These are phyloP conservation scores for Pharmacophagus antenor DNA, from an alignment of 2,888 invertebrate species.

Conservation along the genomic window DNA sequence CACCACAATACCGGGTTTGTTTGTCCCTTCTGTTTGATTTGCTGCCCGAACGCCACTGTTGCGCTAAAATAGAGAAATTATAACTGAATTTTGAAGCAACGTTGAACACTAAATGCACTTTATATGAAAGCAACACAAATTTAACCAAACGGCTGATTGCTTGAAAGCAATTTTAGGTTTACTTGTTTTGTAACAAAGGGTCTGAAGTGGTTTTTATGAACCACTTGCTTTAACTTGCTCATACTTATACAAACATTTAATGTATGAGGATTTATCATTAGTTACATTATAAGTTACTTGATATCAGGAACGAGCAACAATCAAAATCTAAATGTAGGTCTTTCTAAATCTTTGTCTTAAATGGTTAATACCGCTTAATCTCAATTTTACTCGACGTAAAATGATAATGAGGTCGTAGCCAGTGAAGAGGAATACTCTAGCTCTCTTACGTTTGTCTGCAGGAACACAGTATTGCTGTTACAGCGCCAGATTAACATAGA, in stretches of 20 bases:
- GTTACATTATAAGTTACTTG: not conserved
- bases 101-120: constrained; percentile 44
- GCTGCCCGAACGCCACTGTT: constrained; percentile 42
- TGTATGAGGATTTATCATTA: not conserved
- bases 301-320: no score
- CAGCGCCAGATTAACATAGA: no score
- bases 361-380: no score
- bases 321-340: no score
- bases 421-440: no score
- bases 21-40: constrained; percentile 60
- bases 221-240: not conserved
- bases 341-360: no score
- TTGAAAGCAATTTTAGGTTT: constrained; percentile 29
- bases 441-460: no score
- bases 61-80: constrained; percentile 58
- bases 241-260: not conserved
- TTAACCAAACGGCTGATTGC: constrained; percentile 30
- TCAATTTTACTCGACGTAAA: no score
- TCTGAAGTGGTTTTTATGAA: constrained; percentile 14
- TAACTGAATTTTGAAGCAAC: constrained; percentile 60
- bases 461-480: no score
- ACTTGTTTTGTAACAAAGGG: constrained; percentile 23
- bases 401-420: no score
- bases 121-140: constrained; percentile 38
- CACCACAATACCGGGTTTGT: constrained; percentile 56